Percentiles rank a stretch among this genome's conserved stretches.
phyloP scores from a whole-genome alignment of 1,140 invertebrate species.

The Drosophila pallidifrons region DNA sequence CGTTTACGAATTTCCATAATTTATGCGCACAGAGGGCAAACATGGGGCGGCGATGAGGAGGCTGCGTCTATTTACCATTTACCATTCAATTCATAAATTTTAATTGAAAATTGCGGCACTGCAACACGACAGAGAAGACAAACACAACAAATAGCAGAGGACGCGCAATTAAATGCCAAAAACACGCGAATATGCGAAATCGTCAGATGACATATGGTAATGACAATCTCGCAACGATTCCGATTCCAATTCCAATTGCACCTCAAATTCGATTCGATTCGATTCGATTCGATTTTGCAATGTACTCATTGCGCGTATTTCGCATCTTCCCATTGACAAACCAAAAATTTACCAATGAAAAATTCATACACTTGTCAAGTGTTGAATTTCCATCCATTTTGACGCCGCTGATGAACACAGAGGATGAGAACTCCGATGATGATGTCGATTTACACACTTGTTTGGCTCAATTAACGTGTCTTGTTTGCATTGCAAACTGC shows the following conservation, averaged over 20 bases:
- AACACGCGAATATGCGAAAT: slow-evolving; percentile 37
- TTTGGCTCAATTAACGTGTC: slow-evolving; percentile 54
- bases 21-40: slow-evolving; percentile 47
- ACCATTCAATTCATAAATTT: slow-evolving; percentile 71
- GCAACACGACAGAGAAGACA: neutral
- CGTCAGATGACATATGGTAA: slow-evolving; percentile 43
- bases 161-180: slow-evolving; percentile 69
- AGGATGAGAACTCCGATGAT: slow-evolving; percentile 7
- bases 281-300: slow-evolving; percentile 26
- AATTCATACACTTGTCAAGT: slow-evolving; percentile 55
- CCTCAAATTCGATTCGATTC: slow-evolving; percentile 41
- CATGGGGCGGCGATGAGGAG: neutral
- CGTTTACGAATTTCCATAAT: slow-evolving; percentile 66
- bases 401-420: slow-evolving; percentile 10
- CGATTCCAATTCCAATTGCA: neutral
- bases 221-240: slow-evolving; percentile 4
- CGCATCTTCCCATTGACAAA: slow-evolving; percentile 35
- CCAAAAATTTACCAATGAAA: slow-evolving; percentile 47
- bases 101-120: slow-evolving; percentile 71
- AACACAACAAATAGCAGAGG: neutral
- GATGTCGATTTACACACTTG: slow-evolving; percentile 38
- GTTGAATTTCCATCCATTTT: slow-evolving; percentile 34
- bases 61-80: slow-evolving; percentile 17
- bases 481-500: slow-evolving; percentile 30
- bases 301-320: slow-evolving; percentile 8